Base-by-base conservation (phyloP, 2,113 vertebrate genomes). In the Emberiza fucata region DNA sequence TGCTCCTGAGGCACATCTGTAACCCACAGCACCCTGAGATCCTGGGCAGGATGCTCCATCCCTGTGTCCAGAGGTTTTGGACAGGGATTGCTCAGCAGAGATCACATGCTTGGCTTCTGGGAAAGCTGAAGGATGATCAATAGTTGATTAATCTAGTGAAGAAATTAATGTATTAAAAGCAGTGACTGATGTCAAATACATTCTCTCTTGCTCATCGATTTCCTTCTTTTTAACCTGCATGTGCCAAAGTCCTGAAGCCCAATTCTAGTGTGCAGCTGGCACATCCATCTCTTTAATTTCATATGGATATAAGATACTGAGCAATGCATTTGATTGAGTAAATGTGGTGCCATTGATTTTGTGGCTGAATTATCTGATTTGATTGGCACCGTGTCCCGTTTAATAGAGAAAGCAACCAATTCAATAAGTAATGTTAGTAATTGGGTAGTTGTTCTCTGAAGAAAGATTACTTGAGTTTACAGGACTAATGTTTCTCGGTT, bases 111-210 rank as follows among this genome's bases (percentile, higher is more conserved):
- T 11, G 61, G 91, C 87, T 87, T 94, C 94, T 92, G 29, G n/a
- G 93, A 95, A 96, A 63, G 93, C 94, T 91, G 96, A 95, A 97
- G 95, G 84, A 54, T 96, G 95, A 94, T 97, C 97, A 79, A 97
- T 97, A 97, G 95, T 35, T 97, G 97, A 97, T 97, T 97, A 97
- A 97, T 97, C 96, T 96, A 97, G 95, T 48, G 86, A 91, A 97
- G 95, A 97, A 97, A 97, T 96, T 96, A 97, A 97, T 97, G 96
- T 94, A 97, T 97, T 97, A 97, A 97, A 94, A 94, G 93, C 94
- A 90, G 94, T 90, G 96, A 94, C 94, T 86, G 90, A 97, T 97
- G 96, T 97, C 95, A 93, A 94, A 97, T 97, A 72, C 96, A 95
- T 96, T 97, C 95, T 94, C 86, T 96, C 92, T 91, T 83, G 94